A percentile compares a stretch with the other conserved stretches of the same genome.
These are phyloP conservation scores for Hyperoodon ampullatus DNA, from an alignment of 2,113 vertebrate species.

Conservation along the genomic window DNA sequence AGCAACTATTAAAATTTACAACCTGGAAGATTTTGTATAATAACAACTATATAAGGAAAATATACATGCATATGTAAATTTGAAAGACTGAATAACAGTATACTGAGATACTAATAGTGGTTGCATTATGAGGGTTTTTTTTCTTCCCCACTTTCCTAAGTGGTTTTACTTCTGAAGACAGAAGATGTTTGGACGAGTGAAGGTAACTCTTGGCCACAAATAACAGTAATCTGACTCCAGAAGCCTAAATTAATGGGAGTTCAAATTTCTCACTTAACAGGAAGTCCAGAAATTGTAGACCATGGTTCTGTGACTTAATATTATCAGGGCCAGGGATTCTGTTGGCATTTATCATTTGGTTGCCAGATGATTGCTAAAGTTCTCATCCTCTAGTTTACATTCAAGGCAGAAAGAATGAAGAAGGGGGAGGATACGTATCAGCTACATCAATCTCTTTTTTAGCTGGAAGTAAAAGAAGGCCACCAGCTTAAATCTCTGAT, in stretches of 20 bases:
- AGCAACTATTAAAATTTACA: not conserved
- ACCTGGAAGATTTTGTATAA: conserved; percentile 4
- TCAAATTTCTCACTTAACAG: not conserved
- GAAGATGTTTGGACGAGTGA: not conserved
- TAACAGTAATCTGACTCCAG: not conserved
- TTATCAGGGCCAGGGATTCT: not conserved
- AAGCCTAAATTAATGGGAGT: not conserved
- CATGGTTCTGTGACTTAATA: not conserved
- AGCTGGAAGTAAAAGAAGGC: not conserved
- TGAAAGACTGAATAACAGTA: not conserved
- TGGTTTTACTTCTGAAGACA: conserved; percentile 30
- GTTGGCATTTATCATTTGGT: not conserved
- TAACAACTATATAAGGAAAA: not conserved
- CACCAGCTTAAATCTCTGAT: not conserved
- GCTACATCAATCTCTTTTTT: not conserved
- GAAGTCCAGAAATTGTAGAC: not conserved
- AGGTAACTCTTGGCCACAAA: not conserved
- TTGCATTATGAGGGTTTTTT: not conserved
- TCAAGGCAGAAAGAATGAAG: not conserved
- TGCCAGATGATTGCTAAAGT: not conserved
- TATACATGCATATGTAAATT: not conserved
- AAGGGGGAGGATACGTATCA: not conserved
- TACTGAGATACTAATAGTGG: not conserved
- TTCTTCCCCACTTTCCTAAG: not conserved
- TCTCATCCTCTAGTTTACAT: not conserved